A percentile compares a stretch with the other conserved stretches of the same genome.
These are phyloP conservation scores for Cydia amplana DNA, from an alignment of 1,140 invertebrate species.

Conservation along the genomic window DNA sequence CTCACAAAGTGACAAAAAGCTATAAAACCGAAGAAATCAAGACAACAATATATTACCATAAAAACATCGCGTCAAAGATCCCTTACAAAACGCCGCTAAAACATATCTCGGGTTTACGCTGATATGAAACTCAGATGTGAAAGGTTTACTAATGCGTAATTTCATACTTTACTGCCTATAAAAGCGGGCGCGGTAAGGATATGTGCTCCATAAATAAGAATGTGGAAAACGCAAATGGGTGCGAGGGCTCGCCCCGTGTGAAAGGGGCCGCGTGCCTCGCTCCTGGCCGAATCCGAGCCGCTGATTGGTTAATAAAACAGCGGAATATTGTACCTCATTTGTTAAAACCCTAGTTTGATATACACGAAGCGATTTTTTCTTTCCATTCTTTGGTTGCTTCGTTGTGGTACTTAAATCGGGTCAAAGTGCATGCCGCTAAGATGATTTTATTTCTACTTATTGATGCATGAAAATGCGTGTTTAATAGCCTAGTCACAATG, in stretches of 20 bases:
- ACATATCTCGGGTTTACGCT: constrained; percentile 64
- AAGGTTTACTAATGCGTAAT: constrained; percentile 70
- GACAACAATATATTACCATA: constrained; percentile 60
- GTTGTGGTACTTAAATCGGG: neutral
- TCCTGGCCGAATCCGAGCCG: constrained; percentile 33
- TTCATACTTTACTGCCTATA: constrained; percentile 73
- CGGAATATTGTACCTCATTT: constrained; percentile 51
- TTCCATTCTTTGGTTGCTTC: neutral
- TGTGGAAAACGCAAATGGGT: constrained; percentile 60
- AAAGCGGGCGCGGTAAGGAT: constrained; percentile 54
- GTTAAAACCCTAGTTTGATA: constrained; percentile 38
- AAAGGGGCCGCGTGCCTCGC: constrained; percentile 45
- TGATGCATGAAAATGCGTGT: too few species aligned
- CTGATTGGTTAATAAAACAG: constrained; percentile 45
- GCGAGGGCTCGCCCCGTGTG: constrained; percentile 45
- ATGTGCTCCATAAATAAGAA: constrained; percentile 65
- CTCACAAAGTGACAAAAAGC: constrained; percentile 59
- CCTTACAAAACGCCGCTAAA: constrained; percentile 62
- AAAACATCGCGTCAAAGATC: constrained; percentile 60
- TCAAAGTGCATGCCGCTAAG: neutral
- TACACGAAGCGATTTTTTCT: constrained; percentile 29
- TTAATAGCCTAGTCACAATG: too few species aligned
- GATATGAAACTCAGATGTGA: constrained; percentile 65
- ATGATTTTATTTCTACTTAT: too few species aligned
- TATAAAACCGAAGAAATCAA: constrained; percentile 56